Evolutionary conservation across 2,113 vertebrate species (phyloP), one percentile per base, ranked within the genome.

Genomic region (Melanerpes formicivorus): DNA sequence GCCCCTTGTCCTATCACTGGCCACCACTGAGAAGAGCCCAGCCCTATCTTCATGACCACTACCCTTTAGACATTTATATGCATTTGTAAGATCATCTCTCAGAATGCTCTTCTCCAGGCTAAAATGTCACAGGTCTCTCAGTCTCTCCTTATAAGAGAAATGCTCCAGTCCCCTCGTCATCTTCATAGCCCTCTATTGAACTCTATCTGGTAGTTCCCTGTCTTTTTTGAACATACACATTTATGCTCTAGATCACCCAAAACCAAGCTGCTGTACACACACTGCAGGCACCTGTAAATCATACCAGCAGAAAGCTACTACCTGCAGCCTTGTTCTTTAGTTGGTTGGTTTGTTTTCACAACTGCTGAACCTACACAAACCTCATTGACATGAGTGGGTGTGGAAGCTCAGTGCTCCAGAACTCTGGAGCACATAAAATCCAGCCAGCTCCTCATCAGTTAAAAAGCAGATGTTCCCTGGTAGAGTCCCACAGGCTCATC

Each of bases 351-450:
- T 80, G 27, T 11, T 84, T 73, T 64, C 3, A 44, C 30, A 75
- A 7, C 62, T 48, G 15, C 50, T 80, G 62, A 75, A 19, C 18
- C n/a, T 18, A 2, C 2, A 17, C 22, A 16, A 64, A 17, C 3
- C 8, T 32, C 27, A 6, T 7, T 32, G 76, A 21, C 21, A 1
- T 1, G 22, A 56, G 37, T 5, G 56, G 46, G 18, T 22, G 32
- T 62, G 62, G 80, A 25, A 93, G 32, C 81, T 72, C 71, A 59
- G 72, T 3, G 1, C 5, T 12, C 54, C 42, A 27, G 55, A 44
- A 16, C 46, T 9, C 18, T 4, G 2, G 37, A 40, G n/a, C 3
- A 0, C 1, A 0, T 2, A 78, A 26, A 60, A 14, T 30, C 14
- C 3, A 10, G 0, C 22, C 62, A 81, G 70, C 52, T 74, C 80